Base-by-base conservation (phyloP, 2,113 vertebrate genomes). In the Callithrix jacchus region DNA sequence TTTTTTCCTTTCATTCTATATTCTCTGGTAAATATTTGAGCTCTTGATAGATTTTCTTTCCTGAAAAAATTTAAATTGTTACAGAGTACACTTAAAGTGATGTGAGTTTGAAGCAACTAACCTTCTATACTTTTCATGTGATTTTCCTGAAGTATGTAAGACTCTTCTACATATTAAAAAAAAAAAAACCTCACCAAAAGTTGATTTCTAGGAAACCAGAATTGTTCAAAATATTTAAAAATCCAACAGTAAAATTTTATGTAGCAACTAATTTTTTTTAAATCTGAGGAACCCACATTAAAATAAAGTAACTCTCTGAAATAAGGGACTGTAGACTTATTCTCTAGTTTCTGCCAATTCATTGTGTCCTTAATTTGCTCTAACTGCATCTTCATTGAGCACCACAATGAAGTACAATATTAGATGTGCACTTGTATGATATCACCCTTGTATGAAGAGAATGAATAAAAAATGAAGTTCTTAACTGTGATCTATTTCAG, bases 391-490 rank as follows among this genome's bases (percentile, higher is more conserved):
- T 97, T 97, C 64, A 40, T 93, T 96, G 96, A 98, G 91, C 64
- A 40, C 97, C 89, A 95, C 96, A 98, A 95, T 96, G 97, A 98
- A 97, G 97, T 70, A 97, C 85, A 98, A 96, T 97, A 98, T 98
- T 98, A 98, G 97, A 97, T 93, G 98, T 98, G 98, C 98, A 93
- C 97, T 98, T 97, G 97, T 97, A 97, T 98, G 98, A 98, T 98
- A 98, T 95, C 98, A 98, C 97, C 97, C 96, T 98, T 98, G 98
- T 98, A 98, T 98, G 98, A 98, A 98, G 94, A 98, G 96, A 98
- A 99, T 98, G 95, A 99, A 99, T 98, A 98, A 98, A 98, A 98
- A 99, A 98, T 99, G 98, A 98, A 98, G 97, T 97, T 98, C 96
- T 98, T 98, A 97, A 96, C 97, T 97, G 89, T 97, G 97, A 98